Conservation (phyloP, 2,888 invertebrate genomes). For the Lumbricus terrestris region DNA sequence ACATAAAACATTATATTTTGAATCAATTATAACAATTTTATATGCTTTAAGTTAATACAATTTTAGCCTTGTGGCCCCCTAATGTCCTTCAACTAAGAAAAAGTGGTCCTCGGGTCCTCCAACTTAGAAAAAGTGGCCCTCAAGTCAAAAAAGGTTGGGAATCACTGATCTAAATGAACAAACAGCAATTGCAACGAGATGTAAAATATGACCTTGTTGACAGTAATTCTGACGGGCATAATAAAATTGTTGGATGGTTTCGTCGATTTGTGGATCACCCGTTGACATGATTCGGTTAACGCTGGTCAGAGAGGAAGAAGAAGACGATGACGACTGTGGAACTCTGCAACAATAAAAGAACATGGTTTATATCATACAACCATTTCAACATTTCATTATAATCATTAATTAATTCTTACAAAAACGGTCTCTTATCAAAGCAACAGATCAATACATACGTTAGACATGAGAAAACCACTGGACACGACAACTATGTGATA, state of each 20-base stretch:
- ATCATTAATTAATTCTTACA: neutral
- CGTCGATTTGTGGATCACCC: conserved; percentile 4
- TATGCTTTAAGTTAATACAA: too few species aligned
- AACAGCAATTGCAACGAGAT: neutral
- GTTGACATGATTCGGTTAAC: neutral
- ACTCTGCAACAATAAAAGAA: neutral
- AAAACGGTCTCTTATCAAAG: neutral
- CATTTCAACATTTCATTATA: neutral
- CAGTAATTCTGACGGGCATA: conserved; percentile 8
- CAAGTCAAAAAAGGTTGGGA: too few species aligned
- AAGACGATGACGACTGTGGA: neutral
- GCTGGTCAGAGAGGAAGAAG: neutral
- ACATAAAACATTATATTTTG: too few species aligned
- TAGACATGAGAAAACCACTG: neutral
- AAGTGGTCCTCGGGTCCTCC: too few species aligned
- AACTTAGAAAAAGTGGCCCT: too few species aligned
- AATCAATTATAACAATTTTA: too few species aligned
- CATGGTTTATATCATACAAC: neutral
- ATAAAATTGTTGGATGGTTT: neutral
- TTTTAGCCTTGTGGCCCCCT: too few species aligned
- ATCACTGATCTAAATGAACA: too few species aligned
- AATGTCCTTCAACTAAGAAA: too few species aligned
- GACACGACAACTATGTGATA: neutral
- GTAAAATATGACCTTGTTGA: neutral
- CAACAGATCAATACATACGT: neutral